Base-by-base conservation (phyloP, 1,140 invertebrate genomes). In the Himalopsyche phryganea region DNA sequence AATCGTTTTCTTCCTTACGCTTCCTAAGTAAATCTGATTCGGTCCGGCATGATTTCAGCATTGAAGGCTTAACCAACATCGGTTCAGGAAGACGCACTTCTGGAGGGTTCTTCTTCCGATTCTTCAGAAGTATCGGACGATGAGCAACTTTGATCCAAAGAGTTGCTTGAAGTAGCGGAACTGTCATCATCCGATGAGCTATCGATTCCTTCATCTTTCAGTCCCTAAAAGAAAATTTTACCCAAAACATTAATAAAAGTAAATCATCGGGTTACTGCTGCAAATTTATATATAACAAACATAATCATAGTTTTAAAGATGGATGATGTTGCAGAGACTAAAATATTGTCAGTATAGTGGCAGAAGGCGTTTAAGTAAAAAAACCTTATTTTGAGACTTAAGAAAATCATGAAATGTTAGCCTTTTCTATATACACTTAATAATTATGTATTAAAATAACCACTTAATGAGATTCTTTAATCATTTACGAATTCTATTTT, bases 111-210 rank as follows among this genome's bases (percentile, higher is more conserved):
- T 13, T 48, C 50, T 44, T 54, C 52, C n/a, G 50, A 55, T 17
- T 58, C 75, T 18, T 76, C 74, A 1, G 73, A 76, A 36, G 72
- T 73, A 28, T 75, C 73, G 15, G 74, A 75, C 19, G 74, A 76
- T n/a, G 75, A 75, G 41, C 75, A 77, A 57, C 76, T 77, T 41
- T 76, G 73, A 50, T 75, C 74, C 35, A 74, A 76, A 3, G 75
- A 75, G 1, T 75, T 72, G 53, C 68, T 76, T 13, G 73, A 71
- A 6, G 71, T 68, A 1, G 75, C 74, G 6, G 61, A 70, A 5
- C 74, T 72, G 46, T 76, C 75, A 41, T 78, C 76, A 44, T 77
- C 75, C 11, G 76, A 79, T 13, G 75, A 79, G 65, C 75, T 77
- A 58, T 77, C 74, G 44, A 77, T 79, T 36, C 75, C 75, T 67